A percentile compares a stretch with the other conserved stretches of the same genome.
Evolutionary conservation across 2,113 vertebrate genomes (phyloP).

Genomic region (Xenopus borealis): DNA sequence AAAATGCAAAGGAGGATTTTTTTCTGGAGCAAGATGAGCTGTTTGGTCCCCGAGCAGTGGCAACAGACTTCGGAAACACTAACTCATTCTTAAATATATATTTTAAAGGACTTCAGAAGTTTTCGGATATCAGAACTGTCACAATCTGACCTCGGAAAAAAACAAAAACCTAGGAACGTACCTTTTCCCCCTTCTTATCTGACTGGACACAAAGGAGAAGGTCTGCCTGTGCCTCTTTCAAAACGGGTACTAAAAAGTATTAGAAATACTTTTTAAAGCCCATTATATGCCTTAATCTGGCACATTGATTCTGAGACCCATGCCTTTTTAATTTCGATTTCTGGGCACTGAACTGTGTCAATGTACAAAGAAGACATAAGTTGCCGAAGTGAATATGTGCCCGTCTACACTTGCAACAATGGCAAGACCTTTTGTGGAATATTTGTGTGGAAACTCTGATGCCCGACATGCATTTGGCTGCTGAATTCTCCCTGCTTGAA

Average conservation of each 20-base stretch:
- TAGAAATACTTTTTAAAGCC: too few species aligned
- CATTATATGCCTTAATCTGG: too few species aligned
- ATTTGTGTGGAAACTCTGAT: slow-evolving; percentile 24
- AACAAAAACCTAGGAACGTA: slow-evolving; percentile 5
- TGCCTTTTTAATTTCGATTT: not conserved
- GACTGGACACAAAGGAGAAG: slow-evolving; percentile 57
- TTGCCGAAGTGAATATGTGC: slow-evolving; percentile 9
- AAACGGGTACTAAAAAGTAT: not conserved
- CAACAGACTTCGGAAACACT: slow-evolving; percentile 3
- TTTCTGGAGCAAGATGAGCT: not conserved
- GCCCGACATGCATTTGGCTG: slow-evolving; percentile 6
- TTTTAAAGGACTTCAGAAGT: slow-evolving; percentile 32
- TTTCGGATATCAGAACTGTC: slow-evolving; percentile 44
- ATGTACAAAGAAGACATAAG: not conserved
- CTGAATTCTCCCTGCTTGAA: slow-evolving; percentile 34
- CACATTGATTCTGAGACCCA: too few species aligned
- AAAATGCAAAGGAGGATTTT: slow-evolving; percentile 19
- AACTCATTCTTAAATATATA: not conserved
- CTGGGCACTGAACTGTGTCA: not conserved
- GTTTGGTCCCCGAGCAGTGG: not conserved
- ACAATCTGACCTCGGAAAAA: slow-evolving; percentile 47
- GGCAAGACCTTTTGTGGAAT: slow-evolving; percentile 35
- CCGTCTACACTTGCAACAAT: slow-evolving; percentile 12
- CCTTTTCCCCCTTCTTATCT: slow-evolving; percentile 30
- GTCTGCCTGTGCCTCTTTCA: too few species aligned